Evolutionary conservation across 1,140 invertebrate species (phyloP).

Genomic region (Hycleus phaleratus): DNA sequence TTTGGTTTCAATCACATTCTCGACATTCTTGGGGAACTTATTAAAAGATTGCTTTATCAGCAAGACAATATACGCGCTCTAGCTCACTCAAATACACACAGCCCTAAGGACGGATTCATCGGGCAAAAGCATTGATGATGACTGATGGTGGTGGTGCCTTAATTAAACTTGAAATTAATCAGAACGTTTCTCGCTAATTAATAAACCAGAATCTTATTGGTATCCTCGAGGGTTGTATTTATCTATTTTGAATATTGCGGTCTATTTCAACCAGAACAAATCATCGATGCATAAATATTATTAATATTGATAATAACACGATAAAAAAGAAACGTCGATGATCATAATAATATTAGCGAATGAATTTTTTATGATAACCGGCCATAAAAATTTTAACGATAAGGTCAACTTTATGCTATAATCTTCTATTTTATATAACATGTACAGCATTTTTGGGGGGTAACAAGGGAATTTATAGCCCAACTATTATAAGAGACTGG

Average conservation of each 20-base stretch:
- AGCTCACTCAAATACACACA: too few species aligned
- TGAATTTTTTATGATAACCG: too few species aligned
- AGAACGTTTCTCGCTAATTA: constrained; percentile 18
- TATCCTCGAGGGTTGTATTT: background rate
- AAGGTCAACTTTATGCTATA: background rate
- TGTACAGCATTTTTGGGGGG: too few species aligned
- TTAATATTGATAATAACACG: too few species aligned
- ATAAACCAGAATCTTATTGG: constrained; percentile 26
- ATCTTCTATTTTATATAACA: too few species aligned
- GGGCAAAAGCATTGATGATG: constrained; percentile 4
- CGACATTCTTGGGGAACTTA: constrained; percentile 18
- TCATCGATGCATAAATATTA: background rate
- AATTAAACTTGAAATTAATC: constrained; percentile 27
- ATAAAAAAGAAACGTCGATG: too few species aligned
- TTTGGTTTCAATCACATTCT: constrained; percentile 22
- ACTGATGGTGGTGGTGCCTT: constrained; percentile 17
- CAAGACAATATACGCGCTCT: constrained; percentile 15
- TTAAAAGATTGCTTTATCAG: constrained; percentile 28
- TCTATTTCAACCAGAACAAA: constrained; percentile 6
- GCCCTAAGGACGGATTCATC: constrained; percentile 12
- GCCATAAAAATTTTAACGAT: background rate
- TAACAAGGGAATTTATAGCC: too few species aligned
- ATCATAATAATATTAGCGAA: background rate
- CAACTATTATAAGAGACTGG: too few species aligned
- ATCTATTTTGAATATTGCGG: constrained; percentile 6